Conservation (phyloP, 2,888 invertebrate genomes). For the Rhopalosiphum nymphaeae region DNA sequence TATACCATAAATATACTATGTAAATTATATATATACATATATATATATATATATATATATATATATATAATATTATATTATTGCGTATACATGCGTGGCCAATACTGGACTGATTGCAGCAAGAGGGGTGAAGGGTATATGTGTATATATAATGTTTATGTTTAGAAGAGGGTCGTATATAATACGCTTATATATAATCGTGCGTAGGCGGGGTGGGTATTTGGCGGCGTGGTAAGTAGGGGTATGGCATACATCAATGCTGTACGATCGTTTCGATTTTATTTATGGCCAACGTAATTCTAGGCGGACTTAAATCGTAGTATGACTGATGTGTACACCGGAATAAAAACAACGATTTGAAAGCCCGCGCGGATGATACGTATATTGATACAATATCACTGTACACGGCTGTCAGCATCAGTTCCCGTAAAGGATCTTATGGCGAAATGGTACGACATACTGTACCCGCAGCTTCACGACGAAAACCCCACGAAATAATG, state of each 20-base stretch:
- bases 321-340: background rate
- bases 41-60: background rate
- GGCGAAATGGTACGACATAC: background rate
- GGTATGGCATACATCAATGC: conserved; percentile 33
- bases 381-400: background rate
- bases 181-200: background rate
- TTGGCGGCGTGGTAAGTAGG: background rate
- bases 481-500: background rate
- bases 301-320: conserved; percentile 37
- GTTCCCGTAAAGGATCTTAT: background rate
- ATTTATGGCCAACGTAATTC: conserved; percentile 45
- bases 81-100: background rate
- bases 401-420: background rate
- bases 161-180: background rate
- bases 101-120: background rate
- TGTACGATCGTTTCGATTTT: conserved; percentile 40
- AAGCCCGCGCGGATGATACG: background rate
- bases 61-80: background rate
- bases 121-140: background rate
- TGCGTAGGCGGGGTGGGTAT: background rate
- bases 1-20: background rate
- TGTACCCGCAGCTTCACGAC: background rate
- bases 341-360: background rate
- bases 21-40: background rate
- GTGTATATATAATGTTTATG: background rate